Percentiles rank a stretch among this genome's conserved stretches.
These are phyloP conservation scores for Leptodactylus fallax DNA, from an alignment of 2,797 vertebrate genomes.

Conservation along the genomic window DNA sequence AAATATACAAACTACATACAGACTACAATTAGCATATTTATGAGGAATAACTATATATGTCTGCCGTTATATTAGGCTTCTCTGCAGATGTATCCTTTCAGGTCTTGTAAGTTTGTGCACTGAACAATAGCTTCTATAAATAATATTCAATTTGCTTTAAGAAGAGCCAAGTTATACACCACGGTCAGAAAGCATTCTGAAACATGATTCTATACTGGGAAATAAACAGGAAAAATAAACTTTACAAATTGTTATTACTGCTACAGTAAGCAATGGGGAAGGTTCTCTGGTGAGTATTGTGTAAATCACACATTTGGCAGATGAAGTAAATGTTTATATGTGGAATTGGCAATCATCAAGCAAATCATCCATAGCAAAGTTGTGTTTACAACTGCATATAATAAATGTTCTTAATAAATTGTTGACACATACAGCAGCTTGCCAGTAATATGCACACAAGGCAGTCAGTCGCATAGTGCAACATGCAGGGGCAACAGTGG, in stretches of 20 bases:
- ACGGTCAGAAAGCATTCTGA: constrained; percentile 17
- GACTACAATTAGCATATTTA: not conserved
- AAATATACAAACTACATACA: not conserved
- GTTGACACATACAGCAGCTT: no score
- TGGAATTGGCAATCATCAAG: no score
- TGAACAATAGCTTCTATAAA: constrained; percentile 26
- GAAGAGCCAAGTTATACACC: not conserved
- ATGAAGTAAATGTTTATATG: not conserved
- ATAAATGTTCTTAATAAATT: no score
- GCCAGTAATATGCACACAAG: no score
- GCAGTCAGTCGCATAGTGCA: no score
- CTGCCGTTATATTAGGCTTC: not conserved
- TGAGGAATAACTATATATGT: not conserved
- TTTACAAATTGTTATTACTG: not conserved
- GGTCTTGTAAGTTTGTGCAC: constrained; percentile 12
- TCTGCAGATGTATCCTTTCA: constrained; percentile 29
- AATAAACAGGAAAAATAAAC: constrained; percentile 2
- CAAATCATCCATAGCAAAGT: no score
- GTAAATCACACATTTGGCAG: not conserved
- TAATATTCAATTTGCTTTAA: constrained; percentile 34
- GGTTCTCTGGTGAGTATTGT: not conserved
- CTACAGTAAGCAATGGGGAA: not conserved
- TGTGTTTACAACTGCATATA: no score
- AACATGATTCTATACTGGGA: not conserved
- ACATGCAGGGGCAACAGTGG: no score